A percentile compares a stretch with the other conserved stretches of the same genome.
Conservation (phyloP, 1,140 invertebrate species). For the Penaeus chinensis region DNA sequence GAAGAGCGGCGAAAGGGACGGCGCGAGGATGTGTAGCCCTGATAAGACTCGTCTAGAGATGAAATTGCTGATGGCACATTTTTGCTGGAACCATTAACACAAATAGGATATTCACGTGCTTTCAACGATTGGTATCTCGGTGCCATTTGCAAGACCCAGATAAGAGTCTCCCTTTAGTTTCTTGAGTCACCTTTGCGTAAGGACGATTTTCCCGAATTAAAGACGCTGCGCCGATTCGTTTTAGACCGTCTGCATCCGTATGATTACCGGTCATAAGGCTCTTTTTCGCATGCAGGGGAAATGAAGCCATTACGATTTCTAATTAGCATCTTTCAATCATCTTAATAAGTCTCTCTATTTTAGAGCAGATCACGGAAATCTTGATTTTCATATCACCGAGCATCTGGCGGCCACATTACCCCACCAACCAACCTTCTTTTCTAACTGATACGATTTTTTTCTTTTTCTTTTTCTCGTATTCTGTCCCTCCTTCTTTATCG, state of each 20-base stretch:
- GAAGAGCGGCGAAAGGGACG: neutral
- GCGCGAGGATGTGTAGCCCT: neutral
- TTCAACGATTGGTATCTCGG: constrained; percentile 35
- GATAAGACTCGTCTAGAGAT: constrained; percentile 4
- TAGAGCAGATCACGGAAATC: constrained; percentile 55
- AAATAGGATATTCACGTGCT: constrained; percentile 22
- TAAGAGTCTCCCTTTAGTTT: constrained; percentile 17
- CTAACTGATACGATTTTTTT: constrained; percentile 14
- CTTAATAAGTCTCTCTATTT: constrained; percentile 58
- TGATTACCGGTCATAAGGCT: neutral
- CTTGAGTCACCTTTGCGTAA: too few species aligned
- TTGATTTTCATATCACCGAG: constrained; percentile 20
- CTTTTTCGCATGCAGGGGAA: neutral
- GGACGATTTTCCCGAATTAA: too few species aligned
- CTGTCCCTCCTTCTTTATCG: constrained; percentile 21
- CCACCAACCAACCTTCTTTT: constrained; percentile 16
- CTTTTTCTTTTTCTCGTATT: constrained; percentile 34
- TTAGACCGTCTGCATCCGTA: constrained; percentile 3
- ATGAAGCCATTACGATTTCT: constrained; percentile 35
- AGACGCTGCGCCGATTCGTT: too few species aligned
- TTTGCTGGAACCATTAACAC: constrained; percentile 24
- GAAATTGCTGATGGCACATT: constrained; percentile 25
- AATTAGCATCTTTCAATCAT: constrained; percentile 61
- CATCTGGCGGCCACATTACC: neutral
- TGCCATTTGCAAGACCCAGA: constrained; percentile 34